A percentile compares a stretch with the other conserved stretches of the same genome.
Conservation (phyloP, 2,888 invertebrate species). For the Euproctis similis region DNA sequence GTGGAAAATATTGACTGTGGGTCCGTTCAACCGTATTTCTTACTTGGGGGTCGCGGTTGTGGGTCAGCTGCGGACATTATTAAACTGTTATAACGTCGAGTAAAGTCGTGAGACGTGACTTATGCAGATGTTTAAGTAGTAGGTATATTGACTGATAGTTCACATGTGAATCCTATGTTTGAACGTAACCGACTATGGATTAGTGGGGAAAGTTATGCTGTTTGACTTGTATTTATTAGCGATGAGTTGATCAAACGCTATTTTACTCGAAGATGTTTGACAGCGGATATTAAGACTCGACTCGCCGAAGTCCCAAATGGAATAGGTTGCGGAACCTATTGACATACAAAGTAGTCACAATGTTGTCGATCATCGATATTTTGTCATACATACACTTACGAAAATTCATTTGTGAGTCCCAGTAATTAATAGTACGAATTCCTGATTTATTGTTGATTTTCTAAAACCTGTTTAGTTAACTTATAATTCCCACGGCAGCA, state of each 20-base stretch:
- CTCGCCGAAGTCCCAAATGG: too few species aligned
- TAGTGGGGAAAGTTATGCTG: slow-evolving; percentile 57
- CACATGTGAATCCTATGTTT: slow-evolving; percentile 65
- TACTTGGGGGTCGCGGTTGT: slow-evolving; percentile 54
- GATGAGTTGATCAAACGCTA: slow-evolving; percentile 9
- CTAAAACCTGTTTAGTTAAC: too few species aligned
- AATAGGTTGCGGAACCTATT: too few species aligned
- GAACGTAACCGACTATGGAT: slow-evolving; percentile 59
- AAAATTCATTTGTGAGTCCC: too few species aligned
- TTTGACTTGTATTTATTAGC: slow-evolving; percentile 31
- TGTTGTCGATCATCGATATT: too few species aligned
- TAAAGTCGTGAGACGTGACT: slow-evolving; percentile 72
- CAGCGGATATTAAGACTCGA: too few species aligned
- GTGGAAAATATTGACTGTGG: slow-evolving; percentile 68
- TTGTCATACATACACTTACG: too few species aligned
- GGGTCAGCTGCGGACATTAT: slow-evolving; percentile 71
- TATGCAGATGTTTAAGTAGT: slow-evolving; percentile 72
- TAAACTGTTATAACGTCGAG: slow-evolving; percentile 69
- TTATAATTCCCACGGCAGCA: too few species aligned
- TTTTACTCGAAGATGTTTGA: slow-evolving; percentile 1
- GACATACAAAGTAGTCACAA: too few species aligned
- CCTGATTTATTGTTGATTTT: too few species aligned
- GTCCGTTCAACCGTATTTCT: slow-evolving; percentile 73
- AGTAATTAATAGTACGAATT: too few species aligned
- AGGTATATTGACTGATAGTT: slow-evolving; percentile 72